These are phyloP conservation scores for Syngnathus scovelli DNA, from an alignment of 2,113 vertebrate species.

Conservation along the genomic window DNA sequence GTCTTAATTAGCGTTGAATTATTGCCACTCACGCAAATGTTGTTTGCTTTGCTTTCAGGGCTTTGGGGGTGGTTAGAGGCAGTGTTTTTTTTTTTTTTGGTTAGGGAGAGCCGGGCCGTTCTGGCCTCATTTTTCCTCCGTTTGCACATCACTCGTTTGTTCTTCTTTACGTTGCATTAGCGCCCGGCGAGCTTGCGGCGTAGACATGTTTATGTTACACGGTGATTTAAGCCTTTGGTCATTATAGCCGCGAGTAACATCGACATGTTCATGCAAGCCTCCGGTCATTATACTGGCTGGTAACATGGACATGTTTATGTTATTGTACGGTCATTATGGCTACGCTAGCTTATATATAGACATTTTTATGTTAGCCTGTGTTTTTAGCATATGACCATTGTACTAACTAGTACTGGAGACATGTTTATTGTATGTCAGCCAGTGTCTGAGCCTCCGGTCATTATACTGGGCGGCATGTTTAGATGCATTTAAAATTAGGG, in stretches of 20 bases:
- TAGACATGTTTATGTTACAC: constrained; percentile 4
- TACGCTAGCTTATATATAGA: neutral
- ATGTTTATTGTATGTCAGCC: neutral
- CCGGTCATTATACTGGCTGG: neutral
- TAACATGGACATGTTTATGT: neutral
- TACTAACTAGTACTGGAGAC: neutral
- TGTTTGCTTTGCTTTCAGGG: constrained; percentile 45
- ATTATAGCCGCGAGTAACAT: neutral
- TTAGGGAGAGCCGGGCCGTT: constrained; percentile 11
- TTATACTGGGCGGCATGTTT: neutral
- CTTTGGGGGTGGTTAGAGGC: neutral
- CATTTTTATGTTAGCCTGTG: neutral
- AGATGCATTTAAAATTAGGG: neutral
- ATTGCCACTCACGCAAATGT: constrained; percentile 52
- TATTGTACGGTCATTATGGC: neutral
- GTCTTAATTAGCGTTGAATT: constrained; percentile 66
- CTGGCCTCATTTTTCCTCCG: constrained; percentile 30
- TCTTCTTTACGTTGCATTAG: neutral
- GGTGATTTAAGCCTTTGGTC: constrained; percentile 1
- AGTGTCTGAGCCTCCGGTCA: neutral
- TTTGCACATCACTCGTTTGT: neutral
- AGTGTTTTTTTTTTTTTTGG: too few species aligned
- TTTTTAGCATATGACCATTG: neutral
- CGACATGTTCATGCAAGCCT: neutral
- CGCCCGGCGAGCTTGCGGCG: neutral